A percentile compares a stretch with the other conserved stretches of the same genome.
These are phyloP conservation scores for Neoarius graeffei DNA, from an alignment of 2,113 vertebrate genomes.

Conservation along the genomic window DNA sequence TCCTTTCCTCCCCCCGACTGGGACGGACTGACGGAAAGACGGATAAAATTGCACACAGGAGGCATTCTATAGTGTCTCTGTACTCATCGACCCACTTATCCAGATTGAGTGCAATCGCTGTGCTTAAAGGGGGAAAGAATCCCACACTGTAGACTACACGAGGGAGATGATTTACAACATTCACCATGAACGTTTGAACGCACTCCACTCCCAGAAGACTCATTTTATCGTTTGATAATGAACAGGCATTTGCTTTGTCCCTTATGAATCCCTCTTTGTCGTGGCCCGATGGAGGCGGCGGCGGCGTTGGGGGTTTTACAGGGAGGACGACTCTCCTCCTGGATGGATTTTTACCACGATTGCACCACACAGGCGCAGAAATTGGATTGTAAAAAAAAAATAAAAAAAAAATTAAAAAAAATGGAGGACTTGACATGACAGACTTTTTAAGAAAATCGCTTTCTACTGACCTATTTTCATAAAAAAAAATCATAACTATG, in stretches of 20 bases:
- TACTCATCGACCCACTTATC: constrained; percentile 10
- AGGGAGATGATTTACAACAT: constrained; percentile 37
- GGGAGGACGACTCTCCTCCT: constrained; percentile 33
- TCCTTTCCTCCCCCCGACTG: constrained; percentile 35
- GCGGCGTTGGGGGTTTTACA: constrained; percentile 29
- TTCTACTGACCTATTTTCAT: constrained; percentile 68
- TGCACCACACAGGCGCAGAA: constrained; percentile 40
- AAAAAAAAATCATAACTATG: constrained; percentile 64
- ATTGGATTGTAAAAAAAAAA: constrained; percentile 40
- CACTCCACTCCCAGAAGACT: constrained; percentile 13
- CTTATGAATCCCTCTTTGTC: constrained; percentile 18
- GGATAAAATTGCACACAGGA: constrained; percentile 39
- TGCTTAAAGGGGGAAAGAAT: constrained; percentile 1
- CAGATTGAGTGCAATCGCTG: not conserved
- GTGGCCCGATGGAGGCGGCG: constrained; percentile 26
- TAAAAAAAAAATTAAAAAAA: not conserved
- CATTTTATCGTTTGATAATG: constrained; percentile 48
- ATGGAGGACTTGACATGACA: constrained; percentile 45
- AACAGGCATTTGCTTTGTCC: constrained; percentile 27
- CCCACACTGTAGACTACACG: constrained; percentile 11
- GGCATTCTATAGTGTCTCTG: constrained; percentile 23
- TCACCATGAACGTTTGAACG: not conserved
- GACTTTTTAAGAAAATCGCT: constrained; percentile 64
- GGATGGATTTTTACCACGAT: constrained; percentile 50
- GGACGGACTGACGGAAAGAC: constrained; percentile 52